Base-by-base conservation (phyloP, 2,113 vertebrate species). In the Castor canadensis region DNA sequence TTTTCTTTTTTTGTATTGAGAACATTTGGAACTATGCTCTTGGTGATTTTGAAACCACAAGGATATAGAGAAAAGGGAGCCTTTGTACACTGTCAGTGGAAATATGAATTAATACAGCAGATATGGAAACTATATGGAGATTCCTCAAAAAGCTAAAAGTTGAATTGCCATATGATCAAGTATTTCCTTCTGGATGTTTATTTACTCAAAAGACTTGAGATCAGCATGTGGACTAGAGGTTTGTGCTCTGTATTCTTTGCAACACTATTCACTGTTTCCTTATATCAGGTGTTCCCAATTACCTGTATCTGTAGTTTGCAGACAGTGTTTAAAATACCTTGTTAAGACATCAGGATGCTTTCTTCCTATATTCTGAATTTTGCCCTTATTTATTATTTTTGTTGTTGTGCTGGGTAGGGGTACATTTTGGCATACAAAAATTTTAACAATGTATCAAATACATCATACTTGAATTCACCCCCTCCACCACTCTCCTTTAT, bases 311-410 rank as follows among this genome's bases (percentile, higher is more conserved):
- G 30, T 76, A 54, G 15, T 92, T 81, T 88, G 52, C 49, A 66
- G n/a, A 75, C 56, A 35, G 28, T 9, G 66, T 54, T 60, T 77
- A 8, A 32, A 73, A 64, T 47, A 67, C 8, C 3, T 49, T 62
- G 24, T 58, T 71, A 81, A 85, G 92, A 76, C 15, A 47, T 45
- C 20, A 32, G 47, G 89, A 15, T 75, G 30, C n/a, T 95, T 75
- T 94, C 67, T 69, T 76, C 45, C 58, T 38, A 71, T 87, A 35
- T 89, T 95, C 49, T 71, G 28, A 91, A 77, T 54, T 93, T 89
- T 84, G 9, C 8, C 89, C 92, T 92, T 95, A 83, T 92, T 38
- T 56, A 69, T 89, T 9, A 17, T 38, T 79, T 54, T n/a, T 79
- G 49, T n/a, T n/a, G n/a, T n/a, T n/a, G n/a, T n/a, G n/a, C n/a